Evolutionary conservation across 2,797 vertebrate species (phyloP).

Genomic region (Chrosomus eos): DNA sequence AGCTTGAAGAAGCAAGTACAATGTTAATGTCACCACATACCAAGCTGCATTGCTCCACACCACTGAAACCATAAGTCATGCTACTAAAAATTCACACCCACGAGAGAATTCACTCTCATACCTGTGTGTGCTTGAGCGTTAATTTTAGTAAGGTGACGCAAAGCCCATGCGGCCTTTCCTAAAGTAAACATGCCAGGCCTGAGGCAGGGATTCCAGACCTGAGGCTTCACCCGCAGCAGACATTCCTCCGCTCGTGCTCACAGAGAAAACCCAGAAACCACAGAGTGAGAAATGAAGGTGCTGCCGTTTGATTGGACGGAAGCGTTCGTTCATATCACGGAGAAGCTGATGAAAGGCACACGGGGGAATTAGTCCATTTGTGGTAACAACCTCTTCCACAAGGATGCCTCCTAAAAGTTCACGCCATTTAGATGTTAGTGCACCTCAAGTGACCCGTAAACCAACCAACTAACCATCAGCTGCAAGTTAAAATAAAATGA

Average conservation of each 20-base stretch:
- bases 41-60: not conserved
- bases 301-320: not conserved
- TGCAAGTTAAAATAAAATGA: not conserved
- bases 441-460: not conserved
- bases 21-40: slow-evolving; percentile 1
- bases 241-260: slow-evolving; percentile 31
- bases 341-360: not conserved
- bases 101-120: not conserved
- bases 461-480: not conserved
- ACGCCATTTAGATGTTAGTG: not conserved
- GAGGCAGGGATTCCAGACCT: not conserved
- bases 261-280: not conserved
- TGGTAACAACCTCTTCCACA: not conserved
- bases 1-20: slow-evolving; percentile 13
- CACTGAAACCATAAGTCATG: slow-evolving; percentile 28
- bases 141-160: slow-evolving; percentile 55
- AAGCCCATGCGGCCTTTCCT: not conserved
- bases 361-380: not conserved
- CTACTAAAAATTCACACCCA: slow-evolving; percentile 6
- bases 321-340: not conserved
- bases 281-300: not conserved
- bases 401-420: not conserved
- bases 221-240: slow-evolving; percentile 17
- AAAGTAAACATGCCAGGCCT: slow-evolving; percentile 23
- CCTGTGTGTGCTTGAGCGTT: slow-evolving; percentile 17